A percentile compares a stretch with the other conserved stretches of the same genome.
Evolutionary conservation across 2,113 vertebrate species (phyloP).

Genomic region (Athene cunicularia): DNA sequence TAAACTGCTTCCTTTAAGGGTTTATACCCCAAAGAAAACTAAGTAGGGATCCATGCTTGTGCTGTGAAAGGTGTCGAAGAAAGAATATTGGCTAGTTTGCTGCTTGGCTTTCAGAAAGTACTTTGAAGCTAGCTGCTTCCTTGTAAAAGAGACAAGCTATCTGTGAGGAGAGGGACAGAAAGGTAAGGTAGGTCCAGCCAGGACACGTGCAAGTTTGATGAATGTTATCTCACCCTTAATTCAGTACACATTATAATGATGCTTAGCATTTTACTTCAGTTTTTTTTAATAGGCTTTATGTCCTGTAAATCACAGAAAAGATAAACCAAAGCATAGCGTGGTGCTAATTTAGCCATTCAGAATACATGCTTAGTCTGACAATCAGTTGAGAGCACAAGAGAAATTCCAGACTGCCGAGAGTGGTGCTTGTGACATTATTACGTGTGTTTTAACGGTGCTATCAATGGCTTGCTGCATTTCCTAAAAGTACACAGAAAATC

Average conservation of each 20-base stretch:
- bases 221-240: not conserved
- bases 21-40: not conserved
- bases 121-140: not conserved
- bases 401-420: not conserved
- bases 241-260: not conserved
- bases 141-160: not conserved
- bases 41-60: not conserved
- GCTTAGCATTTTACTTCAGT: not conserved
- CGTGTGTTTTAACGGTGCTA: not conserved
- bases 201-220: not conserved
- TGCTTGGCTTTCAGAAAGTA: not conserved
- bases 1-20: constrained; percentile 11
- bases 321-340: not conserved
- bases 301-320: not conserved
- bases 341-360: not conserved
- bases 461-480: not conserved
- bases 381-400: not conserved
- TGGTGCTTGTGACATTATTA: not conserved
- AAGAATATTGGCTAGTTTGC: not conserved
- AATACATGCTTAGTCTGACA: not conserved
- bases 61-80: not conserved
- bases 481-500: not conserved
- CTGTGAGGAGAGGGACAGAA: not conserved
- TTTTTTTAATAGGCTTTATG: not conserved
- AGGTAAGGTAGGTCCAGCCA: not conserved